These are phyloP conservation scores for Andrena fulva DNA, from an alignment of 2,888 invertebrate species.

Conservation along the genomic window DNA sequence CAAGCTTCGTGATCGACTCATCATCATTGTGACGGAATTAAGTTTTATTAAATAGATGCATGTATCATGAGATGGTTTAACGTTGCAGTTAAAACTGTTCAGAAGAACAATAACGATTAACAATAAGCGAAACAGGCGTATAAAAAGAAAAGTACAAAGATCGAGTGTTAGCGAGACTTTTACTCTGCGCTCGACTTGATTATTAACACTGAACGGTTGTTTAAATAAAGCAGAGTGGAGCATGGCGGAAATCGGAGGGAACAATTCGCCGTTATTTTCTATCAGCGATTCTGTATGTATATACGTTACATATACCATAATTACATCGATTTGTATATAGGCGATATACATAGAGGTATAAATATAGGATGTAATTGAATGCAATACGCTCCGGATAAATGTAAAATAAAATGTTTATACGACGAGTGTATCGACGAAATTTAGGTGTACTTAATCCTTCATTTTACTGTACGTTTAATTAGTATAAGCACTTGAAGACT, in stretches of 20 bases:
- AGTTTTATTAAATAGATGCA: background rate
- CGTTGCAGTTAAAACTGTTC: background rate
- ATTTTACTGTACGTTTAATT: conserved; percentile 56
- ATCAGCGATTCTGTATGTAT: conserved; percentile 46
- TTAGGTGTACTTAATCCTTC: conserved; percentile 60
- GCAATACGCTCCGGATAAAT: conserved; percentile 43
- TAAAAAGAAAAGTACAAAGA: conserved; percentile 37
- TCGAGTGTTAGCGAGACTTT: conserved; percentile 6
- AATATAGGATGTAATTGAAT: conserved; percentile 32
- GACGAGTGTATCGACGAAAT: conserved; percentile 49
- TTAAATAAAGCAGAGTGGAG: background rate
- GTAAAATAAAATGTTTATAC: conserved; percentile 67
- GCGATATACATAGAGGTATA: conserved; percentile 40
- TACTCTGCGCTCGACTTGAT: conserved; percentile 12
- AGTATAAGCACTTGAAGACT: conserved; percentile 69
- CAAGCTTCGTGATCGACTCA: background rate
- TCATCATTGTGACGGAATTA: background rate
- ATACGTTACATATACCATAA: conserved; percentile 63
- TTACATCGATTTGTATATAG: conserved; percentile 64
- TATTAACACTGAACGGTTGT: background rate
- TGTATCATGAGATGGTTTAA: conserved; percentile 13
- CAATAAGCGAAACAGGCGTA: conserved; percentile 3
- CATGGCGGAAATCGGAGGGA: background rate
- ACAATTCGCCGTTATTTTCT: conserved; percentile 37
- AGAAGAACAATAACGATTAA: background rate